Evolutionary conservation across 2,113 vertebrate genomes (phyloP), one percentile per base, ranked within the genome.

Genomic region (Macheiramphus alcinus): DNA sequence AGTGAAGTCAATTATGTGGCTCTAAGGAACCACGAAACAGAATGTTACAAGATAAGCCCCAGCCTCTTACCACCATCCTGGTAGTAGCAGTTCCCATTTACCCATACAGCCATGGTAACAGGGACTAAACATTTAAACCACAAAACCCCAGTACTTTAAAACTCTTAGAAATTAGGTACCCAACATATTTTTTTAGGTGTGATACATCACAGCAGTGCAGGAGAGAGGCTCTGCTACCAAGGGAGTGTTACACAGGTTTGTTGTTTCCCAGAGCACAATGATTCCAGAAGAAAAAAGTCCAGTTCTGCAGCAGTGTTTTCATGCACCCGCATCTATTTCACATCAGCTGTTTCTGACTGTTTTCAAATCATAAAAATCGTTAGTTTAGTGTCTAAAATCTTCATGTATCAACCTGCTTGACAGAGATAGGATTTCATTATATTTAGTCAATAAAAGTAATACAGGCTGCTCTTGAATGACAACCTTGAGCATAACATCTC

Each of bases 381-480:
- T 16, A n/a, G 53, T 47, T 43, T 16, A n/a, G 53, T 47, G 9
- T 32, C 58, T 55, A 61, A 93, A 81, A 19, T 3, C 21, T 76
- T 34, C 71, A 42, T 2, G 11, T 11, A 72, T 13, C 29, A 88
- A 50, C 16, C 52, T 71, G 71, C 34, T 83, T 86, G 48, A 45
- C 58, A 72, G n/a, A 88, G 63, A 55, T 27, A 13, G 27, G 20
- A 40, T 86, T 73, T 90, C 9, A 1, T 50, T 62, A 10, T 2
- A 62, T n/a, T 38, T 59, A 67, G 32, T 29, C 42, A 6, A 6
- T 3, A 48, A 65, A 16, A 74, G 65, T 22, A 94, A 23, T 8
- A 50, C 48, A 80, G 63, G 75, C 79, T 92, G 80, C 68, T 86
- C 67, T 50, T 53, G 59, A 88, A 76, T 29, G 15, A 89, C 76